Base-by-base conservation (phyloP, 2,888 invertebrate genomes). In the Autographa gamma region DNA sequence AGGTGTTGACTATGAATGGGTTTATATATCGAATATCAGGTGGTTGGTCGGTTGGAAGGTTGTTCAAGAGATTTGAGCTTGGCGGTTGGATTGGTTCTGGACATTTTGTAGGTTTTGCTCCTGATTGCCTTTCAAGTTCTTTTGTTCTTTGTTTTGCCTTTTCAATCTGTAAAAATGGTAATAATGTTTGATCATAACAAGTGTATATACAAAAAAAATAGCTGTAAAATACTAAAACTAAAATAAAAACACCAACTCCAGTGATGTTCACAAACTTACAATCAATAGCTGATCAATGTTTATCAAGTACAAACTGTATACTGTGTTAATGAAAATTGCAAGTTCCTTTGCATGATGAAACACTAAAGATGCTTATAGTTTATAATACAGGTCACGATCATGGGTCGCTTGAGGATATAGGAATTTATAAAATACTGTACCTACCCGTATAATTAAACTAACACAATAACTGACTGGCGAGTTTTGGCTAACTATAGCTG, bases 21-120 rank as follows among this genome's bases (percentile, higher is more conserved):
- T 69, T 59, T 54, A 54, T 48, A 48, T 64, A n/a, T 7, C 48
- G 32, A 25, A 52, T 18, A 1, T 66, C 60, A 59, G 67, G 48
- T 60, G 31, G 11, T 9, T 31, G 38, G n/a, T n/a, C n/a, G n/a
- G n/a, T n/a, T n/a, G n/a, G n/a, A 11, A 38, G n/a, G 18, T 34
- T 48, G 56, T 60, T 75, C 13, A 66, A 32, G 34, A 5, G 31
- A 66, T 8, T 38, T 32, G 16, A 52, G n/a, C 79, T 79, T 67
- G 92, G 92, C 3, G 73, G 76, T 13, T 88, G 88, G 14, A 80
- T 81, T 59, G 93, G 93, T 81, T 94, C 93, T 66, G 90, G 89
- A 72, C 86, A 91, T 60, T 74, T 74, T 60, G 83, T 79, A 54
- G 82, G 76, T 60, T 68, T 70, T 63, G 69, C 75, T 56, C 75